These are phyloP conservation scores for Platycheirus albimanus DNA, from an alignment of 2,888 invertebrate genomes.

Conservation along the genomic window DNA sequence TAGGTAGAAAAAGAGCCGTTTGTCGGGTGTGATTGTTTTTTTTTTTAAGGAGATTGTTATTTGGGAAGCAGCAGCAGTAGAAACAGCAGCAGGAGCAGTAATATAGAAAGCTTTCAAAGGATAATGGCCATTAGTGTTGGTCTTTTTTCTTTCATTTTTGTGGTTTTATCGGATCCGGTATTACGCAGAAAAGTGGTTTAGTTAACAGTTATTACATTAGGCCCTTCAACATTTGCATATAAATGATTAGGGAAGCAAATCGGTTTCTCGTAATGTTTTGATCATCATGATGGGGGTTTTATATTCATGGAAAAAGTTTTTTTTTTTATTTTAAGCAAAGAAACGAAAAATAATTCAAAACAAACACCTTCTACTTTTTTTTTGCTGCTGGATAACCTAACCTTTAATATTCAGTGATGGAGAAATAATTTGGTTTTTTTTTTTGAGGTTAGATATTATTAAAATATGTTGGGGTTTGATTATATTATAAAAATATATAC, in stretches of 20 bases:
- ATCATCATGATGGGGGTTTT: conserved; percentile 37
- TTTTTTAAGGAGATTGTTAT: conserved; percentile 39
- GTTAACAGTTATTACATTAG: conserved; percentile 69
- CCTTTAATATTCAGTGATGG: conserved; percentile 7
- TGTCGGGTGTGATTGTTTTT: conserved; percentile 36
- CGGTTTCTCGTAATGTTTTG: conserved; percentile 39
- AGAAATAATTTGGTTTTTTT: conserved; percentile 18
- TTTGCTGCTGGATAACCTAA: neutral
- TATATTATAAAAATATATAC: neutral
- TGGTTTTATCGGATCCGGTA: conserved; percentile 43
- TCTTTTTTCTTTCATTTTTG: conserved; percentile 18
- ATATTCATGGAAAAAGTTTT: conserved; percentile 11
- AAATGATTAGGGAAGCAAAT: conserved; percentile 52
- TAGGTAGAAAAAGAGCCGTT: conserved; percentile 34
- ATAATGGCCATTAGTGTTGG: conserved; percentile 65
- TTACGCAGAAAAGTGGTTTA: conserved; percentile 60
- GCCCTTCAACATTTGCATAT: conserved; percentile 67
- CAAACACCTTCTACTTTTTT: conserved; percentile 21
- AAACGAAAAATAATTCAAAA: neutral
- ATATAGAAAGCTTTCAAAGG: conserved; percentile 61
- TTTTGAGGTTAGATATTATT: conserved; percentile 8
- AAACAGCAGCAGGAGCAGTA: conserved; percentile 2
- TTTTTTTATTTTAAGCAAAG: neutral
- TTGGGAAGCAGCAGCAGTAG: conserved; percentile 11
- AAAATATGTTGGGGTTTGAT: conserved; percentile 10